Percentiles rank a stretch among this genome's conserved stretches.
Conservation (phyloP, 92 coral and sea anemone species). For the Actinostola sp. region DNA sequence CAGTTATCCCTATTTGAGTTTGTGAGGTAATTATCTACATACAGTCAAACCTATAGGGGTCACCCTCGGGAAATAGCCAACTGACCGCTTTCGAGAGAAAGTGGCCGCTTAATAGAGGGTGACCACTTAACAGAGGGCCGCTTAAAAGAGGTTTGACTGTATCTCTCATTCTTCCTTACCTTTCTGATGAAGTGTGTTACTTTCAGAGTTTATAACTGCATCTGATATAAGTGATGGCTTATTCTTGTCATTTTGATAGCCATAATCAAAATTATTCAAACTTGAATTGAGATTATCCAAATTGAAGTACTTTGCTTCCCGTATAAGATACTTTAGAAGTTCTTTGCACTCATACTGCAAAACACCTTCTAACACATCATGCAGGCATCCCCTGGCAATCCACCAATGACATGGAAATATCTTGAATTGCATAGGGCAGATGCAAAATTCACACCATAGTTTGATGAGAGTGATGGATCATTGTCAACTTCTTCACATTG, state of each 20-base stretch:
- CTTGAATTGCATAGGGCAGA: conserved; percentile 22
- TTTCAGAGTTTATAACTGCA: conserved; percentile 18
- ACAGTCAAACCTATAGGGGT: no score
- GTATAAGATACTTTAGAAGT: conserved; percentile 36
- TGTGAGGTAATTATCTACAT: no score
- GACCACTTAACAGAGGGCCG: not conserved
- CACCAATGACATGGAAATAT: conserved; percentile 57
- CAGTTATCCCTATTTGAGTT: no score
- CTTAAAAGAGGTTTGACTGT: not conserved
- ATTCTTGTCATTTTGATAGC: conserved; percentile 48
- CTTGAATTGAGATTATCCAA: conserved; percentile 31
- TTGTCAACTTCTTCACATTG: conserved; percentile 35
- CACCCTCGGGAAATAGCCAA: no score
- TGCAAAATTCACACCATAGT: conserved; percentile 36
- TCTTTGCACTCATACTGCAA: conserved; percentile 59
- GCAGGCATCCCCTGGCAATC: conserved; percentile 59
- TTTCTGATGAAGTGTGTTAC: conserved; percentile 50
- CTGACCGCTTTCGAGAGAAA: no score
- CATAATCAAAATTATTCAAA: conserved; percentile 41
- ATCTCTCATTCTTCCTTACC: conserved; percentile 6
- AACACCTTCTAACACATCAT: conserved; percentile 49
- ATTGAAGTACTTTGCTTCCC: conserved; percentile 25
- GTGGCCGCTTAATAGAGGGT: not conserved
- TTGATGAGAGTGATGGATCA: conserved; percentile 39
- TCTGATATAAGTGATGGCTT: conserved; percentile 36